Evolutionary conservation across 2,888 invertebrate species (phyloP), one percentile per base, ranked within the genome.

Genomic region (Gisinianus flammeolus): DNA sequence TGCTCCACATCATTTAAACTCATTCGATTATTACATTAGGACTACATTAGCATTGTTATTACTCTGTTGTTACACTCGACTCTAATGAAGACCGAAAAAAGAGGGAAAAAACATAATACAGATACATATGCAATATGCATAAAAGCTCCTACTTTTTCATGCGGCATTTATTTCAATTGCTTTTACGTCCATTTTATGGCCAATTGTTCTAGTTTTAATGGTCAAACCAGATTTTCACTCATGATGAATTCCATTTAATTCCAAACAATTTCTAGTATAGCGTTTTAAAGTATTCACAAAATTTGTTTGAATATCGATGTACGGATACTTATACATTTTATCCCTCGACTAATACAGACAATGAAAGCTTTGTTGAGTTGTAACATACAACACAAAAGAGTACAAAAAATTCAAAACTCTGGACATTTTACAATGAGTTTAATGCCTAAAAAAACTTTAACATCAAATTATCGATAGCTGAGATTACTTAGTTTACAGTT

Each of bases 21-120:
- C 73, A 35, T 73, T 73, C 73, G 73, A 73, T 73, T 73, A 72
- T 73, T 73, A 62, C 73, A 73, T 73, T 73, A 73, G 73, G 73
- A 73, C 73, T 62, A 73, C 73, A 73, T 73, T 73, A 73, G 64
- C 64, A 62, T 73, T 73, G 73, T 73, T 73, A 73, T 73, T 73
- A 35, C 73, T 64, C 54, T 54, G 28, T 70, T 54, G 54, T 28
- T 62, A 70, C 52, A 70, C 28, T 24, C 28, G 12, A 31, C 31
- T 58, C 62, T 73, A 58, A 58, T 73, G 24, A 73, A 16, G 58
- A 62, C 22, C 12, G 6, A 26, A 19, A 24, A 58, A 24, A 58
- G 16, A 12, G 22, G 22, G 58, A 24, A 8, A 58, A n/a, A 58
- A 24, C 8, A 24, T 22, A 24, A n/a, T 58, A 24, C 22, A 16